phyloP scores from a whole-genome alignment of 92 coral and sea anemone genomes.

The Parazoanthus swiftii region DNA sequence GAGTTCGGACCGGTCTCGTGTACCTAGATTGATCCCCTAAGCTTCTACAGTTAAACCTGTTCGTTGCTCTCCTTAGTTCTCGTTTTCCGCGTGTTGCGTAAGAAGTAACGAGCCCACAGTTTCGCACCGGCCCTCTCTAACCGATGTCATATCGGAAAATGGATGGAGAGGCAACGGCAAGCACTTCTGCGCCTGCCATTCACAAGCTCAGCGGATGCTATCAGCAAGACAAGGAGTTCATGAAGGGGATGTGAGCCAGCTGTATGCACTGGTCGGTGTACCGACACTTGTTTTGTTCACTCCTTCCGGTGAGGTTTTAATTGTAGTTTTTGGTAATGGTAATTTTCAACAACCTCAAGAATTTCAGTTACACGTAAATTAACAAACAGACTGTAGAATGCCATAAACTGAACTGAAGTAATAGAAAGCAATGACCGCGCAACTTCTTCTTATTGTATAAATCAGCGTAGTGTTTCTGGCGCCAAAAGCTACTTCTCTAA shows the following conservation, averaged over 20 bases:
- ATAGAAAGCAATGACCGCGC: no score
- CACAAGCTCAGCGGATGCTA: slow-evolving; percentile 61
- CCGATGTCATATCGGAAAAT: slow-evolving; percentile 52
- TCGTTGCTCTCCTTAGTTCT: slow-evolving; percentile 41
- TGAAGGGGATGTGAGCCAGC: slow-evolving; percentile 62
- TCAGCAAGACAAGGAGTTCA: slow-evolving; percentile 55
- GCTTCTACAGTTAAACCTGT: no score
- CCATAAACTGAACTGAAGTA: no score
- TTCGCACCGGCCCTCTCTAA: slow-evolving; percentile 69
- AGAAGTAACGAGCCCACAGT: slow-evolving; percentile 72
- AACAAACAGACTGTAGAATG: no score
- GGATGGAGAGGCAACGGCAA: slow-evolving; percentile 53
- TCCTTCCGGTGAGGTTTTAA: slow-evolving; percentile 60
- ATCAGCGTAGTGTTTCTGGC: no score
- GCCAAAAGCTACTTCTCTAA: no score
- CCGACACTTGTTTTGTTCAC: slow-evolving; percentile 82
- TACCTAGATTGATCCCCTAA: no score
- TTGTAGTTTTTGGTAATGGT: no score
- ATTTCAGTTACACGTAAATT: no score
- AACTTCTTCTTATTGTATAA: no score
- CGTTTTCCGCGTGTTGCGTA: slow-evolving; percentile 82
- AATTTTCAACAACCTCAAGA: no score
- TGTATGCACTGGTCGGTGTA: slow-evolving; percentile 85
- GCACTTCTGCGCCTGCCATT: slow-evolving; percentile 87
- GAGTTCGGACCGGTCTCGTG: no score